phyloP scores from a whole-genome alignment of 23 tunicate species.

The Phallusia fumigata region DNA sequence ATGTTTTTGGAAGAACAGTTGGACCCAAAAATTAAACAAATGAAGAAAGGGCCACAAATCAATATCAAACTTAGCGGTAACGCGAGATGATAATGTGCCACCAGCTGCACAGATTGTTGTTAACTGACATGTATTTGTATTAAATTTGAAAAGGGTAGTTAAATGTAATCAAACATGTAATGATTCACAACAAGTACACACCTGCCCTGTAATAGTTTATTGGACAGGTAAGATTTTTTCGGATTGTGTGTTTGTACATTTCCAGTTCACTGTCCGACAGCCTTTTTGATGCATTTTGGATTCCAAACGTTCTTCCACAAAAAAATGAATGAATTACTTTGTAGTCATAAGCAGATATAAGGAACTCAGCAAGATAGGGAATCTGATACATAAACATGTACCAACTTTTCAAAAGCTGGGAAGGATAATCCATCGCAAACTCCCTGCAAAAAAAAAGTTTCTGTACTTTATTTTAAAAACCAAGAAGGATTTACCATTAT shows the following conservation, averaged over 20 bases:
- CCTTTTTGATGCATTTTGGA: constrained; percentile 24
- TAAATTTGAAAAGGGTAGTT: too few relatives aligned
- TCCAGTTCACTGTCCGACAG: constrained; percentile 46
- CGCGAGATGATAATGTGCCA: too few relatives aligned
- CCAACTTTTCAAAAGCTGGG: constrained; percentile 74
- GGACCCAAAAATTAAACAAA: too few relatives aligned
- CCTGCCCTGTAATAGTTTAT: constrained; percentile 89
- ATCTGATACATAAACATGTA: constrained; percentile 73
- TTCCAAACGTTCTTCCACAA: constrained; percentile 34
- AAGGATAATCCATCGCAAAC: neutral
- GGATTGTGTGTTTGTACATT: constrained; percentile 46
- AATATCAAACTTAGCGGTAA: too few relatives aligned
- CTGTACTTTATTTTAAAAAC: too few relatives aligned
- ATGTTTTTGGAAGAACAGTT: too few relatives aligned
- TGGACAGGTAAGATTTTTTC: constrained; percentile 12
- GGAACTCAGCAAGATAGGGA: constrained; percentile 62
- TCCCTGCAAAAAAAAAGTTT: neutral
- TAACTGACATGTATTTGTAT: too few relatives aligned
- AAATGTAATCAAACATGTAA: too few relatives aligned
- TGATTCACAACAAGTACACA: neutral
- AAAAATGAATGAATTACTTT: constrained; percentile 7
- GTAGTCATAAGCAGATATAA: constrained; percentile 15
- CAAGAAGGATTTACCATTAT: too few relatives aligned
- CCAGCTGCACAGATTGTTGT: too few relatives aligned
- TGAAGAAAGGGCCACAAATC: too few relatives aligned